These are phyloP conservation scores for Euschistus heros DNA, from an alignment of 1,140 invertebrate genomes.

Conservation along the genomic window DNA sequence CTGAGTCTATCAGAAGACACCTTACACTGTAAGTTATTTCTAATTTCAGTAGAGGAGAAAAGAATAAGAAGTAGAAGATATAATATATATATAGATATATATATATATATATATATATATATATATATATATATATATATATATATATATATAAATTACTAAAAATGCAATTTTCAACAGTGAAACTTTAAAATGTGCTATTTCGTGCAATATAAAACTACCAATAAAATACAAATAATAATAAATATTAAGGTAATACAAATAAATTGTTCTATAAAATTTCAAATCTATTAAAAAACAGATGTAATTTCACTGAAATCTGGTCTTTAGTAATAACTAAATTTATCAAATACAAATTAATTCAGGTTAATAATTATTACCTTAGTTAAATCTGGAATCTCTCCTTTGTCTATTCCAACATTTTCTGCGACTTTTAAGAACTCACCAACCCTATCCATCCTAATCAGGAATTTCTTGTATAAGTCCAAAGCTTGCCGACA, in stretches of 20 bases:
- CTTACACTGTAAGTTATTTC: no score
- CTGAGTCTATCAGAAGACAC: no score
- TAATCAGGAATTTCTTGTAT: conserved; percentile 97
- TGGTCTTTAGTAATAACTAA: background rate
- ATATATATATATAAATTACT: no score
- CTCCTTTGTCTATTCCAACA: conserved; percentile 97
- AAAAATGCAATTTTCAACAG: no score
- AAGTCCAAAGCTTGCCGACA: conserved; percentile 94
- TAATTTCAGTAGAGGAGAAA: no score
- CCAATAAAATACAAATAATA: background rate
- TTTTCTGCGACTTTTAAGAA: conserved; percentile 97
- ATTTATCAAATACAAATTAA: background rate
- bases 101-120: no score
- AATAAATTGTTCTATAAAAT: background rate
- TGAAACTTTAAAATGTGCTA: no score
- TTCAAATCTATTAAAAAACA: background rate
- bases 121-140: no score
- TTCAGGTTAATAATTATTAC: conserved; percentile 44
- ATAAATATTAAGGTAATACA: background rate
- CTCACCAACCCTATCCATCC: conserved; percentile 97
- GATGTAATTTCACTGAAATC: background rate
- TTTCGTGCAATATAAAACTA: no score
- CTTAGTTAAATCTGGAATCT: conserved; percentile 97
- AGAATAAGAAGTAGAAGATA: no score
- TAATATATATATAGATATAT: no score